phyloP scores from a whole-genome alignment of 2,113 vertebrate genomes.

The Machaerirhynchus nigripectus region DNA sequence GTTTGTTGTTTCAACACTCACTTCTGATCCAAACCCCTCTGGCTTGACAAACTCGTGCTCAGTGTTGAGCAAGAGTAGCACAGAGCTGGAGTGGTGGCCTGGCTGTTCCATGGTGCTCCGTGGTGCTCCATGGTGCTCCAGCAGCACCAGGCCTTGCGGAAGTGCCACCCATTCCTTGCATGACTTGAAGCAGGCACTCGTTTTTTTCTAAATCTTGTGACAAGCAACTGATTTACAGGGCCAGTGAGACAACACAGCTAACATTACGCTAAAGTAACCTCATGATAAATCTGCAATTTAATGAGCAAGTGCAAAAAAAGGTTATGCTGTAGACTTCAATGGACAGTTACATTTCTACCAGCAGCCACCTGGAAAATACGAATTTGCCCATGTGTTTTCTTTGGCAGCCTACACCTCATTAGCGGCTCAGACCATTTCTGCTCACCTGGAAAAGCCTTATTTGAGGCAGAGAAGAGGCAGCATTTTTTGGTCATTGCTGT shows the following conservation, averaged over 20 bases:
- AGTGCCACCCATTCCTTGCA: background rate
- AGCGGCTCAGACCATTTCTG: constrained; percentile 1
- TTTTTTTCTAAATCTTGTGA: background rate
- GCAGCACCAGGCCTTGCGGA: background rate
- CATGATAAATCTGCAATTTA: background rate
- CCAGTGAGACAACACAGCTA: background rate
- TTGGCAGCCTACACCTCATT: constrained; percentile 32
- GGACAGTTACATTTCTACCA: background rate
- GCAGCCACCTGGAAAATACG: constrained; percentile 35
- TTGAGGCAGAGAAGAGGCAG: constrained; percentile 43
- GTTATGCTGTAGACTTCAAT: background rate
- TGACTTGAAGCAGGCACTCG: background rate
- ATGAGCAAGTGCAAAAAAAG: background rate
- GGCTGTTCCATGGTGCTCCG: background rate
- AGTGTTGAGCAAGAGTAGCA: background rate
- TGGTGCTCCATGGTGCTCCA: background rate
- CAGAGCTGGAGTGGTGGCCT: background rate
- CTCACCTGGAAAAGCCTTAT: constrained; percentile 68
- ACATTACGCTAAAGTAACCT: background rate
- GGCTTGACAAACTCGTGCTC: background rate
- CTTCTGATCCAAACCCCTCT: background rate
- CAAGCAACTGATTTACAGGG: background rate
- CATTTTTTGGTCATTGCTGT: constrained; percentile 18
- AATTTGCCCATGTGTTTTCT: constrained; percentile 20
- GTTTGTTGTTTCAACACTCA: background rate